phyloP scores from a whole-genome alignment of 2,888 invertebrate genomes.

The Xestia ashworthii region DNA sequence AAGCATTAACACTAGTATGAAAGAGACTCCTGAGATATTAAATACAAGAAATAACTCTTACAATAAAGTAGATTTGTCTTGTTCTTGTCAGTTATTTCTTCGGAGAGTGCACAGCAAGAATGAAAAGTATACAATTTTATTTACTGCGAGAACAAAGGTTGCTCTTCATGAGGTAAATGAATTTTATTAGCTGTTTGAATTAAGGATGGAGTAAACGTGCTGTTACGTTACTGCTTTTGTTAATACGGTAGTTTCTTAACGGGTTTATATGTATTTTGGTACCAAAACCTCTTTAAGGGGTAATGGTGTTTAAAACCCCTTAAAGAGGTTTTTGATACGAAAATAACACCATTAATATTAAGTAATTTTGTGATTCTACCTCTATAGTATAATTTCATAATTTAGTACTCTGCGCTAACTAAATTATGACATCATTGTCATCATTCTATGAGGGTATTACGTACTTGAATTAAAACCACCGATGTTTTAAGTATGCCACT shows the following conservation, averaged over 20 bases:
- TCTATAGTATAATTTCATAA: no score
- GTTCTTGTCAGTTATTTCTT: constrained; percentile 27
- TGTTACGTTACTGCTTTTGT: background rate
- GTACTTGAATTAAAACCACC: no score
- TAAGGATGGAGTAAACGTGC: constrained; percentile 2
- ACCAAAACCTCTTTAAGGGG: no score
- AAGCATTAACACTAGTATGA: background rate
- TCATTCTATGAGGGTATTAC: no score
- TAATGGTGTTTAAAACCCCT: background rate
- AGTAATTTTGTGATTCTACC: no score
- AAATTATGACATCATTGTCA: no score
- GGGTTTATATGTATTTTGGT: no score
- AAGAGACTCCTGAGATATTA: background rate
- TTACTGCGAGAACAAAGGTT: constrained; percentile 28
- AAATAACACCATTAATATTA: no score
- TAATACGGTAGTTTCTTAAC: background rate
- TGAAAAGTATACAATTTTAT: constrained; percentile 37
- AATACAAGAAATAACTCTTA: constrained; percentile 27
- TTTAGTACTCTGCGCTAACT: no score
- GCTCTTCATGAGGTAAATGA: constrained; percentile 27
- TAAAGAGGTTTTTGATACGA: no score
- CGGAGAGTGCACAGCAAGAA: constrained; percentile 2
- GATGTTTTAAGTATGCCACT: no score
- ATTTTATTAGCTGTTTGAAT: constrained; percentile 25
- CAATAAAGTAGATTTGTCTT: constrained; percentile 41